Evolutionary conservation across 2,113 vertebrate species (phyloP), one percentile per base, ranked within the genome.

Genomic region (Gymnogyps californianus): DNA sequence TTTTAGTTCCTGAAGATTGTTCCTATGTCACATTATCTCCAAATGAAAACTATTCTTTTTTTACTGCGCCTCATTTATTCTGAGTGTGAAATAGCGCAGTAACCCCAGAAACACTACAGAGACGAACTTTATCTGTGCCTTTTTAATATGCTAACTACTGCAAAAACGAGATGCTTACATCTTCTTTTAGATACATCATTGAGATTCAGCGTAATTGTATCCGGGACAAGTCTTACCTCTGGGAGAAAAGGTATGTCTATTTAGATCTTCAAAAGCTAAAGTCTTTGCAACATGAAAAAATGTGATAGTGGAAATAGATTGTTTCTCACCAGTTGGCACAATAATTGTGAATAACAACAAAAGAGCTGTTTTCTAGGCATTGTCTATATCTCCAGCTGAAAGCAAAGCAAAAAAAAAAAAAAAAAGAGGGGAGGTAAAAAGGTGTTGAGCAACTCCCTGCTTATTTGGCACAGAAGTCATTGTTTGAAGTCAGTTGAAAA

Each of bases 201-300:
- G 84, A 96, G 51, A 87, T 91, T 95, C 78, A 87, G 52, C 85
- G 66, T 85, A 94, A 88, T 81, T 79, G 26, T 92, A 92, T 83
- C 70, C 16, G 5, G 86, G 81, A 89, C 67, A 90, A 91, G 32
- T 79, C 69, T 93, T 92, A 62, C 64, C 90, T 93, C 55, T 78
- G 55, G 64, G 74, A 34, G 25, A 91, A 93, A 65, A 40, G 34
- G 10, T 78, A 55, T n/a, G 11, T 83, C 51, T 65, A 51, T 85
- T 80, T 75, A 89, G 77, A 85, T 77, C 54, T 91, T 92, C 80
- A 89, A 88, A 87, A 93, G 21, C 7, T 38, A 71, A n/a, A 3
- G 18, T 84, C 78, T 96, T 92, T 89, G 51, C n/a, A 94, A 64
- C 65, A 28, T 21, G 24, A 82, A 61, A 89, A 88, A 79, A 87